Conservation (phyloP, 2,113 vertebrate species). For the Sander lucioperca region DNA sequence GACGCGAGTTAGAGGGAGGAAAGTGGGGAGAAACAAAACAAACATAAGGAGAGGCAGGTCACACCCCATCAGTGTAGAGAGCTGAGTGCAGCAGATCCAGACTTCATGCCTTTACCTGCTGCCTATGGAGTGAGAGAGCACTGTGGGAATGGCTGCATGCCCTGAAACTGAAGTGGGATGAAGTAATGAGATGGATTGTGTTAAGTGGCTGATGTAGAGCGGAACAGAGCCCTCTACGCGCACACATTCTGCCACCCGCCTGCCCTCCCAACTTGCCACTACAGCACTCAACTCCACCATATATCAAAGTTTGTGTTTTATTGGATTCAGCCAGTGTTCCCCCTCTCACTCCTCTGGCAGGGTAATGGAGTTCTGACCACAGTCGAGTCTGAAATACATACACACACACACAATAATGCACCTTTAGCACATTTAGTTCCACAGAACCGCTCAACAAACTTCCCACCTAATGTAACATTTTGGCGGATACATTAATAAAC, state of each 20-base stretch:
- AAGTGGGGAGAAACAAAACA: constrained; percentile 72
- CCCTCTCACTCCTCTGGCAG: constrained; percentile 27
- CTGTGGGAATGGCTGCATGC: constrained; percentile 44
- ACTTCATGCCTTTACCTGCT: constrained; percentile 68
- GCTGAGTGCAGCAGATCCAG: constrained; percentile 68
- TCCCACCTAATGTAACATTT: constrained; percentile 41
- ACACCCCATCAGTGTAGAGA: constrained; percentile 68
- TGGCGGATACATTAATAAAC: constrained; percentile 48
- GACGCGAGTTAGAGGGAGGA: constrained; percentile 47
- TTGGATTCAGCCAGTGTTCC: constrained; percentile 57
- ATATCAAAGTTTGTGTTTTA: constrained; percentile 76
- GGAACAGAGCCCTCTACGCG: constrained; percentile 21
- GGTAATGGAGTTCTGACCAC: constrained; percentile 19
- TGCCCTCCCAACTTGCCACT: constrained; percentile 52
- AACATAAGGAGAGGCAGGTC: constrained; percentile 75
- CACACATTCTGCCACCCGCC: constrained; percentile 39
- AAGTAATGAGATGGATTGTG: constrained; percentile 75
- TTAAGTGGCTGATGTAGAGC: constrained; percentile 61
- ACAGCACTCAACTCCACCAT: constrained; percentile 62
- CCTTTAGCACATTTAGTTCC: constrained; percentile 18
- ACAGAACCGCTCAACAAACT: constrained; percentile 50
- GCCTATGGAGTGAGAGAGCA: constrained; percentile 44
- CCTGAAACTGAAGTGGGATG: constrained; percentile 59
- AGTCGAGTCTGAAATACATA: constrained; percentile 9
- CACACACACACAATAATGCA: constrained; percentile 5